Conservation (phyloP, 2,797 vertebrate species). For the Aplochiton taeniatus region DNA sequence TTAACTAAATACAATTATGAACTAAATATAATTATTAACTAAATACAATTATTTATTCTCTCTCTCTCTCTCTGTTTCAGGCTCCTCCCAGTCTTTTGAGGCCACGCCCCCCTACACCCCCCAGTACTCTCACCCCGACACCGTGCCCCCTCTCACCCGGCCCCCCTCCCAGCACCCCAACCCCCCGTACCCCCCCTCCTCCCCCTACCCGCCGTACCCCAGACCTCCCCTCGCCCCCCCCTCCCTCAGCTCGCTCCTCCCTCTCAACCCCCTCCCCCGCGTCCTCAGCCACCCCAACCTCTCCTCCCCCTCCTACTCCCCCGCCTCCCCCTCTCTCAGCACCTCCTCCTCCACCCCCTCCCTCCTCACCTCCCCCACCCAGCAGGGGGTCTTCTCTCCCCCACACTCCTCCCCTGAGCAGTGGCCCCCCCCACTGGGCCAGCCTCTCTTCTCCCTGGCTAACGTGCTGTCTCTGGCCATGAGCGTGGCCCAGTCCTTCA, state of each 20-base stretch:
- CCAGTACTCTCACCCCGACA: constrained; percentile 35
- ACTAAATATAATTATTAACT: no score
- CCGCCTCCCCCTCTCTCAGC: background rate
- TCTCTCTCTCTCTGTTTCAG: constrained; percentile 19
- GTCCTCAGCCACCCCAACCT: constrained; percentile 43
- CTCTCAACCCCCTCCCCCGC: constrained; percentile 28
- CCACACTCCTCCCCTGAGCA: constrained; percentile 26
- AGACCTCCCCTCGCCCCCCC: constrained; percentile 12
- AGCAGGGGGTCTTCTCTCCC: constrained; percentile 31
- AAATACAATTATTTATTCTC: background rate
- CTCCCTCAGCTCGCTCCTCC: constrained; percentile 32
- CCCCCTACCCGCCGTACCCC: constrained; percentile 10
- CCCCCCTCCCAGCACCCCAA: constrained; percentile 37
- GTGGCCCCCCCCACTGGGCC: constrained; percentile 45
- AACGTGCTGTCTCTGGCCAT: constrained; percentile 89
- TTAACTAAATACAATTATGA: no score
- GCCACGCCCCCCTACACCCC: constrained; percentile 35
- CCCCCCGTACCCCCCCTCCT: constrained; percentile 31
- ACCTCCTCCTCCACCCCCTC: constrained; percentile 12
- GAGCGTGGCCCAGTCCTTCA: constrained; percentile 85
- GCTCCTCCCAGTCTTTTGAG: constrained; percentile 32
- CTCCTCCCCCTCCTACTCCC: background rate
- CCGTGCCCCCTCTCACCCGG: constrained; percentile 17
- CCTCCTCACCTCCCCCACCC: constrained; percentile 30
- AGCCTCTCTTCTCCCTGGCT: constrained; percentile 79